These are phyloP conservation scores for Amiota mariae DNA, from an alignment of 2,888 invertebrate genomes.

Conservation along the genomic window DNA sequence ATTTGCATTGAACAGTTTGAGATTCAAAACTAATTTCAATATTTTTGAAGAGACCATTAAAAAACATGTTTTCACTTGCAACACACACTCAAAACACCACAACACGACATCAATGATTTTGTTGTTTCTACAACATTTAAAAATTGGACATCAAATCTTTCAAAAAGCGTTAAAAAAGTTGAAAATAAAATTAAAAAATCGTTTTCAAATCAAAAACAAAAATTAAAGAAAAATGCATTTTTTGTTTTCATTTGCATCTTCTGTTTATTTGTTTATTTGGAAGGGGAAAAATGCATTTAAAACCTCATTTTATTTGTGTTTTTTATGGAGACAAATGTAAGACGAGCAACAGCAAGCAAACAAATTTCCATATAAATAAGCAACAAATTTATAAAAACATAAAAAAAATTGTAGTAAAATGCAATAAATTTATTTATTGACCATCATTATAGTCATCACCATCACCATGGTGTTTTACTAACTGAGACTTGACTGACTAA, in stretches of 20 bases:
- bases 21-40: no score
- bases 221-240: background rate
- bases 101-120: no score
- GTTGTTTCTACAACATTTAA: no score
- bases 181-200: background rate
- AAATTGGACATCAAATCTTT: background rate
- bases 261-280: background rate
- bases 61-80: no score
- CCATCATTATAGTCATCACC: background rate
- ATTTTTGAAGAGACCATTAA: no score
- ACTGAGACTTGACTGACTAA: no score
- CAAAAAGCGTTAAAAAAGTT: background rate
- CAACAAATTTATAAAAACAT: slow-evolving; percentile 22
- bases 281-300: no score
- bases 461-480: no score
- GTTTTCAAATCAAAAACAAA: background rate
- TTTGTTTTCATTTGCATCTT: background rate
- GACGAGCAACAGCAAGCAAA: background rate
- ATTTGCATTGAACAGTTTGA: background rate
- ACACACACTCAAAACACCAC: no score
- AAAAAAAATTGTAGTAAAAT: slow-evolving; percentile 20
- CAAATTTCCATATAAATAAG: slow-evolving; percentile 24
- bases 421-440: slow-evolving; percentile 17
- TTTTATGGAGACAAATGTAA: no score
- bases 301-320: no score